A percentile compares a stretch with the other conserved stretches of the same genome.
Evolutionary conservation across 1,140 invertebrate species (phyloP).

Genomic region (Agrilus planipennis): DNA sequence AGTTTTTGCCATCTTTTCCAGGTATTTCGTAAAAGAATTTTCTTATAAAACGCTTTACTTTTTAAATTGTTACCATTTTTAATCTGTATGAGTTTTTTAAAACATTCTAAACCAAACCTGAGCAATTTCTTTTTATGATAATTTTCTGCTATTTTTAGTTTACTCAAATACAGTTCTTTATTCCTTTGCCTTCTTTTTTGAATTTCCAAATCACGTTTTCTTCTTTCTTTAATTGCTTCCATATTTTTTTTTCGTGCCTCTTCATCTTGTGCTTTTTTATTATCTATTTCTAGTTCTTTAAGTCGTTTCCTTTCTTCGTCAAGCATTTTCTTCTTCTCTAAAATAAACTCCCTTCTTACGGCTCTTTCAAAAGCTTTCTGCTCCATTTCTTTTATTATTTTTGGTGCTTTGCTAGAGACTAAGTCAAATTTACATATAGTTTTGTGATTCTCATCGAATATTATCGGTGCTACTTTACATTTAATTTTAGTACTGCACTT

Average conservation of each 20-base stretch:
- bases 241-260: conserved; percentile 46
- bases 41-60: conserved; percentile 32
- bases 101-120: conserved; percentile 39
- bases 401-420: conserved; percentile 36
- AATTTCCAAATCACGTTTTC: conserved; percentile 45
- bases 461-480: conserved; percentile 16
- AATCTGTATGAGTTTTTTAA: conserved; percentile 37
- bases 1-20: conserved; percentile 33
- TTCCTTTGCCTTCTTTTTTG: conserved; percentile 41
- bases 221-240: conserved; percentile 43
- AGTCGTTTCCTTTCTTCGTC: conserved; percentile 45
- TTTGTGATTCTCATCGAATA: conserved; percentile 32
- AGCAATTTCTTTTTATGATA: conserved; percentile 43
- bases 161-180: conserved; percentile 37
- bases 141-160: conserved; percentile 41
- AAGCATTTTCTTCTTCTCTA: conserved; percentile 43
- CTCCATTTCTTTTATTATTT: conserved; percentile 51
- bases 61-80: conserved; percentile 40
- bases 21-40: conserved; percentile 36
- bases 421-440: conserved; percentile 26
- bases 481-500: conserved; percentile 40
- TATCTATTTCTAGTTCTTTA: conserved; percentile 38
- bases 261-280: conserved; percentile 41
- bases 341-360: conserved; percentile 45
- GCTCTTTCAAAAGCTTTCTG: conserved; percentile 45